Evolutionary conservation across 2,797 vertebrate species (phyloP), one percentile per base, ranked within the genome.

Genomic region (Alcedo atthis): DNA sequence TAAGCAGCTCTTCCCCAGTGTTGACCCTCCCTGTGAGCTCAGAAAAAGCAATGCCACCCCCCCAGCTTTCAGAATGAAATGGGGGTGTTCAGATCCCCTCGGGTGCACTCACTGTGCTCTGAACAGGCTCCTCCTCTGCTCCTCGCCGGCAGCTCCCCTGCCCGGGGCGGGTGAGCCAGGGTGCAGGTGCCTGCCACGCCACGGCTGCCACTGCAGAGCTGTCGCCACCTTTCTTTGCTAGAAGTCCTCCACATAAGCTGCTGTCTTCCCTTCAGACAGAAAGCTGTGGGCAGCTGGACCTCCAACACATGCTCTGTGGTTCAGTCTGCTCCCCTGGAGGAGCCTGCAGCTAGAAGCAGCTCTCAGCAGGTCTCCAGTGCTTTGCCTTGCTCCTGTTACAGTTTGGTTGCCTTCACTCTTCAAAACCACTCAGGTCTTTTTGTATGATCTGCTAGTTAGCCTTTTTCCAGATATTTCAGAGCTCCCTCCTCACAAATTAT

Each of bases 1-100:
- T 86, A 81, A 95, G 93, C 40, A 93, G 83, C 32, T 84, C 93
- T 92, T 88, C 67, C 77, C 63, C 42, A 37, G 67, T 88, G 88
- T 91, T 96, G 94, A 55, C 74, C 53, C 32, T 92, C 35, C 53
- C 63, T 42, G 16, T 59, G 63, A 94, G 94, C 88, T 93, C 85
- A 84, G 43, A 92, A 74, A 89, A 86, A 53, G 81, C 53, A 90
- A 93, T 93, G 74, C 63, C 43, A 42, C 85, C 48, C 51, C 26
- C 74, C 76, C 66, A 55, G 67, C 28, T 91, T 90, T 91, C 17
- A 42, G 81, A 90, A 84, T 46, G 70, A 94, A 93, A 84, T 12
- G 3, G n/a, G 19, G 12, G 84, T 79, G 85, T 68, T 84, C 59
- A 76, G 88, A 73, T 69, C 55, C 62, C 55, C 43, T 62, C 89